Conservation (phyloP, 1,140 invertebrate species). For the Agrypnia vestita region DNA sequence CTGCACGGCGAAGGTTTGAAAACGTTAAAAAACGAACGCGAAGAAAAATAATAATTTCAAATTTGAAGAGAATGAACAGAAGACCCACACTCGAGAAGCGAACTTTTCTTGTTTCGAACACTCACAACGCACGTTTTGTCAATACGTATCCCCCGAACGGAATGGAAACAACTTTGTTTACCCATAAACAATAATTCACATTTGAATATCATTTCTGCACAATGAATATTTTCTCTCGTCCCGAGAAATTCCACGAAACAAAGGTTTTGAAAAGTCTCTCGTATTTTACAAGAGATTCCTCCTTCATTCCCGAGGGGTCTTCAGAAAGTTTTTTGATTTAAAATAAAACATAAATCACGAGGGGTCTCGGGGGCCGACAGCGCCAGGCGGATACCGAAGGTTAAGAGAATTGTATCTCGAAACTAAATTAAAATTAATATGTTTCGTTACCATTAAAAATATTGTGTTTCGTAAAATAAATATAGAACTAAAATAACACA, state of each 20-base stretch:
- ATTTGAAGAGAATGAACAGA: not conserved
- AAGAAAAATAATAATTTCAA: not conserved
- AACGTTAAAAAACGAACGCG: not conserved
- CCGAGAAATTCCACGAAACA: conserved; percentile 4
- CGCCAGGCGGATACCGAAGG: conserved; percentile 17
- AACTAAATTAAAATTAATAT: not conserved
- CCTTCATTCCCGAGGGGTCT: conserved; percentile 11
- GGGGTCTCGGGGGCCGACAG: conserved; percentile 27
- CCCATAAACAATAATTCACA: conserved; percentile 35
- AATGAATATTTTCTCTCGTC: conserved; percentile 36
- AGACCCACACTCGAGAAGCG: too few relatives aligned
- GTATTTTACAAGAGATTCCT: conserved; percentile 43
- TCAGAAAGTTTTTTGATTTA: conserved; percentile 48
- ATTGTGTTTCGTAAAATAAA: not conserved
- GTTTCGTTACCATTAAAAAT: not conserved
- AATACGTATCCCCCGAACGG: not conserved
- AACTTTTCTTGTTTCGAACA: not conserved
- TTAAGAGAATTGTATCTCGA: conserved; percentile 28
- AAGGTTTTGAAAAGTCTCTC: conserved; percentile 43
- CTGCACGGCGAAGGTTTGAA: not conserved
- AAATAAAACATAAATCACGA: conserved; percentile 48
- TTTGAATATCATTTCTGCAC: conserved; percentile 34
- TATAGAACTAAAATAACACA: too few relatives aligned
- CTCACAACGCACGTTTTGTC: not conserved
- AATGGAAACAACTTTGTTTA: conserved; percentile 41